Evolutionary conservation across 2,113 vertebrate genomes (phyloP).

Genomic region (Phalacrocorax brasilianus): DNA sequence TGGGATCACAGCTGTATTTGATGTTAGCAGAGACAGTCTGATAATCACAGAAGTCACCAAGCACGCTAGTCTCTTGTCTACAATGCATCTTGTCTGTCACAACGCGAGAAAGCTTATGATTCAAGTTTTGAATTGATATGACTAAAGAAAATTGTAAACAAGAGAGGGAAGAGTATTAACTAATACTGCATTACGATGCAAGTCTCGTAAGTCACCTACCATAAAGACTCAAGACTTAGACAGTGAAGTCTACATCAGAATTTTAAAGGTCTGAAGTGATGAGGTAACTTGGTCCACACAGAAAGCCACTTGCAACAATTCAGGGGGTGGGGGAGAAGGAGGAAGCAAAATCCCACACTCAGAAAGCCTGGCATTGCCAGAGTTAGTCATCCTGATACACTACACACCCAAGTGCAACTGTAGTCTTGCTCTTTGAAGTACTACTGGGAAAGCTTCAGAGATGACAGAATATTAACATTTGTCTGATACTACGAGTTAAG

Average conservation of each 20-base stretch:
- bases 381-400: background rate
- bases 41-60: background rate
- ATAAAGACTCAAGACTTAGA: background rate
- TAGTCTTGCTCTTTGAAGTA: background rate
- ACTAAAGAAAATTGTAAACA: background rate
- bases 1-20: background rate
- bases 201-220: background rate
- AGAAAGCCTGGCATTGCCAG: background rate
- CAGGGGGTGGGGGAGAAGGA: background rate
- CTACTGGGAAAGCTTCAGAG: background rate
- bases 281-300: background rate
- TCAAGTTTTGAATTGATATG: background rate
- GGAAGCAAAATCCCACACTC: background rate
- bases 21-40: background rate
- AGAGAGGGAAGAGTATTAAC: background rate
- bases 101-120: background rate
- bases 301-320: background rate
- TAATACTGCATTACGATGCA: background rate
- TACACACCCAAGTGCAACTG: background rate
- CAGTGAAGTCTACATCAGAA: background rate
- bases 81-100: background rate
- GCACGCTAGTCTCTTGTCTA: background rate
- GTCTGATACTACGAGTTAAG: background rate
- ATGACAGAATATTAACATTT: background rate
- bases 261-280: background rate